Base-by-base conservation (phyloP, 2,888 invertebrate genomes). In the Caenorhabditis sp. region DNA sequence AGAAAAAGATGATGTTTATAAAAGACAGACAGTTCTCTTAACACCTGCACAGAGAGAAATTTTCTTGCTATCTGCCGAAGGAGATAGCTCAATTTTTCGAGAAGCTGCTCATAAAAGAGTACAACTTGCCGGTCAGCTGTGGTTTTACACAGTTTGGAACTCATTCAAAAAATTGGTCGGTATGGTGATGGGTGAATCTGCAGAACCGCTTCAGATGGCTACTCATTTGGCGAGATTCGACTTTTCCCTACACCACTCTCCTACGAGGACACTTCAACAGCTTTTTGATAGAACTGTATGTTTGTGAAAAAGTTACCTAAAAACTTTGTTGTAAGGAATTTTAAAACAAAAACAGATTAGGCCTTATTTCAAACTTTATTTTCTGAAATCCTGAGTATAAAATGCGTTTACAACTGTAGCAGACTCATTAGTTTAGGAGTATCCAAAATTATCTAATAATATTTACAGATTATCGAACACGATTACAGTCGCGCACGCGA, bases 181-280 rank as follows among this genome's bases (percentile, higher is more conserved):
- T 59, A 81, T 82, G 78, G 79, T 80, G 17, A 78, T 82, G 60
- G 82, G 82, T 17, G 82, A 82, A 17, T 67, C 80, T 0, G 79
- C 82, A 1, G 63, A 76, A 43, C 80, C 79, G 10, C 67, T 82
- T 23, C 76, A 78, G 43, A 79, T 78, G 77, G 80, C 75, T 1
- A 81, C 78, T 1, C 79, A 78, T 62, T 62, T 73, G 25, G 79
- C 76, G 0, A 67, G 69, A 23, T 69, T 79, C 53, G 73, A 79
- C 2, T 82, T 82, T 56, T 38, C 64, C 8, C 31, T 82, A 31
- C 68, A 65, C 59, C 80, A 82, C 54, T 63, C 73, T 7, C 80
- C 82, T 4, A 82, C 78, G 0, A 72, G 78, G 25, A 79, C 79
- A 0, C 70, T 82, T 7, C 75, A 78, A 27, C 76, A 82, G 52